Base-by-base conservation (phyloP, 2,113 vertebrate genomes). In the Accipiter cooperii region DNA sequence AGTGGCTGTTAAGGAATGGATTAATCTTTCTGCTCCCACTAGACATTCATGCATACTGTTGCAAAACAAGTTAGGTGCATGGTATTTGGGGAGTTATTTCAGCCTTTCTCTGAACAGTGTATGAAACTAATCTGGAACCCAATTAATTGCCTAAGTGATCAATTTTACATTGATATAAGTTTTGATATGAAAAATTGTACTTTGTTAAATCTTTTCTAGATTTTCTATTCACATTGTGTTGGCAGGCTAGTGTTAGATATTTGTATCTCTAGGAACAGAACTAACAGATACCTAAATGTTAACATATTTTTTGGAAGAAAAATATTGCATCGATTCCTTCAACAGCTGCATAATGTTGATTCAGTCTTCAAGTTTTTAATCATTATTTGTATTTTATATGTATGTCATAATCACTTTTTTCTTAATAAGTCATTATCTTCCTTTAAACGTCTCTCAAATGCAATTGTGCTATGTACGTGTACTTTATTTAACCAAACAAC, bases 381-480 rank as follows among this genome's bases (percentile, higher is more conserved):
- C 6, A 51, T 40, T 5, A 60, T 51, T 65, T 61, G 1, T 52
- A 33, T 80, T 71, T 84, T 65, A 63, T 64, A 44, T 24, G 20
- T 58, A 57, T 4, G 2, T 49, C 42, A 28, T 25, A 63, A 78
- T 34, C 13, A 44, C 22, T 58, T 84, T 58, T 76, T 61, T 60
- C 16, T 44, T 84, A 47, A 66, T 78, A 58, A 40, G 65, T 86
- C 8, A 17, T 58, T 79, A 11, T 15, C 22, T 68, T 64, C 34
- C 7, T 91, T 78, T 47, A 82, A 89, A 12, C 1, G 1, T 57
- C 25, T 76, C 66, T 65, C 31, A 84, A 18, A 44, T 46, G 15
- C 42, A 64, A 0, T 46, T 71, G 20, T 42, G 20, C 46, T 47
- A 17, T 0, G 0, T 46, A 29, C 29, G 22, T 12, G 13, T 51